Base-by-base conservation (phyloP, 2,113 vertebrate genomes). In the Sisor rabdophorus region DNA sequence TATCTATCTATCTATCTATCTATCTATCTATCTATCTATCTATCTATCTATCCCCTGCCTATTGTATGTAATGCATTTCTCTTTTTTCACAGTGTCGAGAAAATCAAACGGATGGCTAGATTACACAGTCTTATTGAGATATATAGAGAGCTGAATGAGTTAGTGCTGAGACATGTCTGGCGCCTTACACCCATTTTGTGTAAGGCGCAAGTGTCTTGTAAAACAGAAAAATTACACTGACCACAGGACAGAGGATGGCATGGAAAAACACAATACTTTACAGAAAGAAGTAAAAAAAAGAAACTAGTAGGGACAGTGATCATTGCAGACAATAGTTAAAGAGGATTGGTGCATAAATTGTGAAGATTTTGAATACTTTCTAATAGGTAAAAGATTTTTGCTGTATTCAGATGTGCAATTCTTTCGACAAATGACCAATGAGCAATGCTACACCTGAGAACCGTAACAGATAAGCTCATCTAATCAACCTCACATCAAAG, bases 211-310 rank as follows among this genome's bases (percentile, higher is more conserved):
- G 28, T 81, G 56, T 75, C 50, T 53, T 10, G 4, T 47, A 44
- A 63, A 47, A 67, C 32, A 63, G 40, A 74, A 81, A 24, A 64
- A 78, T 70, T 60, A 71, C 36, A 26, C 26, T 68, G 69, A 52
- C 67, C 61, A 26, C 61, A 69, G 53, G 52, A n/a, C 26, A 58
- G 36, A 40, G 26, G n/a, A 67, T 72, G 50, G 19, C 28, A 73
- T 73, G 60, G 54, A 44, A 63, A 63, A 47, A 59, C 50, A 40
- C 32, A 64, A 52, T 48, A 2, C 24, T 48, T 65, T 65, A 53
- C 4, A 44, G 10, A 65, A 2, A 75, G 26, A 70, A 30, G 60
- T 64, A 36, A 74, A 63, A 58, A 30, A 72, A n/a, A 44, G 68
- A 69, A 24, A 50, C n/a, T 17, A 71, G 55, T 19, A 30, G 22